These are phyloP conservation scores for Polylopha cassiicola DNA, from an alignment of 2,888 invertebrate species.

Conservation along the genomic window DNA sequence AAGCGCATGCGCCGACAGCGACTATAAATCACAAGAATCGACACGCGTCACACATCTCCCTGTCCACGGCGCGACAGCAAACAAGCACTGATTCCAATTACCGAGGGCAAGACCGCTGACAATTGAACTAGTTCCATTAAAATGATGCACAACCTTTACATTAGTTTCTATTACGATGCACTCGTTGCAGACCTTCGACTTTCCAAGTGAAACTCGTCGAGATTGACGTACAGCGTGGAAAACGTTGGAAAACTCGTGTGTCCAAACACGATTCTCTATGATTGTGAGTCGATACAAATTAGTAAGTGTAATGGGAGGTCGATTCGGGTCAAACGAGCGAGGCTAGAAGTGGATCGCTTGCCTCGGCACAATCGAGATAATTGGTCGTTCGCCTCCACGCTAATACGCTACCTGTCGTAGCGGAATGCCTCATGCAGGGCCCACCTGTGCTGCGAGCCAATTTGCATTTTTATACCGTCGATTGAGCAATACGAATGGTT, in stretches of 20 bases:
- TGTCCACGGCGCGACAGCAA: slow-evolving; percentile 22
- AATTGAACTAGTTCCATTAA: slow-evolving; percentile 16
- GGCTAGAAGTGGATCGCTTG: slow-evolving; percentile 35
- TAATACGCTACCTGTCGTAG: slow-evolving; percentile 24
- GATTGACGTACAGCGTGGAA: slow-evolving; percentile 6
- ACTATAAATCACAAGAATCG: slow-evolving; percentile 34
- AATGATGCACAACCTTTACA: background rate
- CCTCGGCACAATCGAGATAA: slow-evolving; percentile 44
- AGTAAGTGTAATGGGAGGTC: slow-evolving; percentile 29
- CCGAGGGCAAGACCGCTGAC: slow-evolving; percentile 11
- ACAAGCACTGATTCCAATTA: slow-evolving; percentile 27
- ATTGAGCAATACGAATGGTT: slow-evolving; percentile 9
- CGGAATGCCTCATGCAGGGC: slow-evolving; percentile 22
- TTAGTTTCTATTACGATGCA: slow-evolving; percentile 11
- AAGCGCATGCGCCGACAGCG: slow-evolving; percentile 42
- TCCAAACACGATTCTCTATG: slow-evolving; percentile 1
- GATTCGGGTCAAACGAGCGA: slow-evolving; percentile 44
- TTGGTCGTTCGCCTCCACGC: slow-evolving; percentile 35
- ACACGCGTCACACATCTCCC: slow-evolving; percentile 24
- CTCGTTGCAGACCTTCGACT: slow-evolving; percentile 9
- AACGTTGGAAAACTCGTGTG: slow-evolving; percentile 15
- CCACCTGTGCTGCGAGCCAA: slow-evolving; percentile 32
- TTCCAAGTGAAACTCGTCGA: slow-evolving; percentile 14
- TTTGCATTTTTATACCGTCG: slow-evolving; percentile 30
- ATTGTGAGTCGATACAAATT: slow-evolving; percentile 6